Percentiles rank a stretch among this genome's conserved stretches.
phyloP scores from a whole-genome alignment of 2,797 vertebrate genomes.

The Pseudopleuronectes americanus region DNA sequence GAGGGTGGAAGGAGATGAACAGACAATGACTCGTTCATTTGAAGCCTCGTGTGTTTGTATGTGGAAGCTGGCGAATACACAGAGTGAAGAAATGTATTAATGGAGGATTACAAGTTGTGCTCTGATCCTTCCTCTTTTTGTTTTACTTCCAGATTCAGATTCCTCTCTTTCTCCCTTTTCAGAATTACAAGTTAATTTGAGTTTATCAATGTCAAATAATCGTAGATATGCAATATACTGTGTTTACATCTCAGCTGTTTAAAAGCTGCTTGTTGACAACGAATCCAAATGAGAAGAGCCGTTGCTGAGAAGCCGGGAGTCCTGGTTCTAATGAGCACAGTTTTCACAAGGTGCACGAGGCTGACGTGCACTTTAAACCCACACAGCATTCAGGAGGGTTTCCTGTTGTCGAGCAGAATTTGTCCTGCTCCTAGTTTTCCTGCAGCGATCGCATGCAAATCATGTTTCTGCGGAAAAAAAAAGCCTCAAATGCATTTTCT shows the following conservation, averaged over 20 bases:
- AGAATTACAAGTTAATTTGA: constrained; percentile 58
- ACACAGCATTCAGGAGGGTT: too few species aligned
- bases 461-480: too few species aligned
- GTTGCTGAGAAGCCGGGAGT: not conserved
- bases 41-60: constrained; percentile 1
- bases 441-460: too few species aligned
- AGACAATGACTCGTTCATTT: constrained; percentile 44
- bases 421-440: too few species aligned
- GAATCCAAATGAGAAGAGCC: constrained; percentile 8
- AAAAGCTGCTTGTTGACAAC: not conserved
- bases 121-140: constrained; percentile 18
- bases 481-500: too few species aligned
- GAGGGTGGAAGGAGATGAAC: constrained; percentile 54
- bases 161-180: not conserved
- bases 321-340: constrained; percentile 12
- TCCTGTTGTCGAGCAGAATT: too few species aligned
- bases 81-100: constrained; percentile 26
- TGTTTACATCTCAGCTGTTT: too few species aligned
- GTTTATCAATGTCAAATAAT: constrained; percentile 13
- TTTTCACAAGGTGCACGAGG: constrained; percentile 8
- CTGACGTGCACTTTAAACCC: too few species aligned
- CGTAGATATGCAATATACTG: too few species aligned
- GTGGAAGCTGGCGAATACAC: constrained; percentile 27
- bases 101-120: constrained; percentile 56
- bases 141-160: constrained; percentile 18